These are phyloP conservation scores for Cerastis rubricosa DNA, from an alignment of 2,888 invertebrate genomes.

Conservation along the genomic window DNA sequence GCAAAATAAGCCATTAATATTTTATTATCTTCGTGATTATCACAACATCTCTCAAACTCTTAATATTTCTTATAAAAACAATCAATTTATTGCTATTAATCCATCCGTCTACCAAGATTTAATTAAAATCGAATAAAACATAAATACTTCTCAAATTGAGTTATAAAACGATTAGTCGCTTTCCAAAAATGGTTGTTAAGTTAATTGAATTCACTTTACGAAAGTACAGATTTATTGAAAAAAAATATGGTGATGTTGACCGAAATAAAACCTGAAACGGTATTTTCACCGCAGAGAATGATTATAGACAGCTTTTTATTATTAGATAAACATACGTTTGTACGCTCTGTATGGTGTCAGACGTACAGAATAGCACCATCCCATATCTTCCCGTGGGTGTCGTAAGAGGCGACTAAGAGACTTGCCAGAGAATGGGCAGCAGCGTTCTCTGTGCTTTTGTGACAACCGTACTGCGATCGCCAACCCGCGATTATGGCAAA, in stretches of 20 bases:
- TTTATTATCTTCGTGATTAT: conserved; percentile 2
- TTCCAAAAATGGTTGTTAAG: conserved; percentile 31
- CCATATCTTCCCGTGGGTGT: no score
- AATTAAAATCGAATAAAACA: conserved; percentile 58
- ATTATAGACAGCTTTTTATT: background rate
- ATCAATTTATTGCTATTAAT: conserved; percentile 23
- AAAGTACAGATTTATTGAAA: conserved; percentile 32
- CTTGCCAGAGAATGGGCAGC: no score
- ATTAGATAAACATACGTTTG: background rate
- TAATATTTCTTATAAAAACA: conserved; percentile 3
- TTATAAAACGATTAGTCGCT: conserved; percentile 54
- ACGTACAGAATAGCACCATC: no score
- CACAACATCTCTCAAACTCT: background rate
- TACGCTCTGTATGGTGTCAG: no score
- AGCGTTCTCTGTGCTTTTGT: no score
- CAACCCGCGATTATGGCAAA: no score
- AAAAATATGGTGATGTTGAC: conserved; percentile 17
- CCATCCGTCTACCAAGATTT: conserved; percentile 11
- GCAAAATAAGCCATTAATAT: background rate
- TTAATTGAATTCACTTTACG: conserved; percentile 44
- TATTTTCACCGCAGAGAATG: background rate
- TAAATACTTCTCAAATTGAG: conserved; percentile 42
- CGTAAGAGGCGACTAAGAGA: no score
- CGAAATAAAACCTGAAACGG: conserved; percentile 7
- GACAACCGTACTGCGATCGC: no score